Base-by-base conservation (phyloP, 2,113 vertebrate genomes). In the Saguinus midas region DNA sequence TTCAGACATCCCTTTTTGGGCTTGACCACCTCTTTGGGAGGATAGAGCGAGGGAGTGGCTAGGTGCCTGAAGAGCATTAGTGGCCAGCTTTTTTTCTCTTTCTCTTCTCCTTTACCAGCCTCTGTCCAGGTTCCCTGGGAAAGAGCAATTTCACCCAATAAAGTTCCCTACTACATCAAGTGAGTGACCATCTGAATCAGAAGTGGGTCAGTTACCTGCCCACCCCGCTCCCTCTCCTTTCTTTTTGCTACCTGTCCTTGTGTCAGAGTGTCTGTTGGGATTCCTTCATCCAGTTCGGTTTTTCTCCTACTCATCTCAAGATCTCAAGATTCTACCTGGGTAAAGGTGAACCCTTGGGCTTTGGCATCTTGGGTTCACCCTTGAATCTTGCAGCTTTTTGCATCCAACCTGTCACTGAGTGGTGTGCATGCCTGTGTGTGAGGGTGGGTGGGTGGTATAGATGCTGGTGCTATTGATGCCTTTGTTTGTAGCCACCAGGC, bases 91-190 rank as follows among this genome's bases (percentile, higher is more conserved):
- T 61, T 70, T 93, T 88, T 94, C 37, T 45, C 6, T 94, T 27
- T 97, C 20, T 98, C 64, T 97, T 98, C 76, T 98, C 80, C 57
- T 91, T 97, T 93, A 95, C 75, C 98, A 99, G 99, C 99, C 98
- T 99, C 99, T 55, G 99, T 99, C 97, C 99, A 99, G 98, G 99
- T 99, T 91, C 99, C 99, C 68, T 99, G 99, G 99, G 99, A 99
- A 97, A 99, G 99, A 98, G 99, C 99, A 97, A 99, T 99, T 98
- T 99, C 99, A 96, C 99, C 99, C 76, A 99, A 99, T 98, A 99
- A 99, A 99, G 99, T 99, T 98, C 99, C 99, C 29, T 99, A 99
- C 98, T 99, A 99, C 98, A 99, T 99, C 99, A 99, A 99, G 99
- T 99, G 98, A 99, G 99, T 99, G 93, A 79, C 73, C 23, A 14